phyloP scores from a whole-genome alignment of 2,797 vertebrate species.

The Bovichtus variegatus region DNA sequence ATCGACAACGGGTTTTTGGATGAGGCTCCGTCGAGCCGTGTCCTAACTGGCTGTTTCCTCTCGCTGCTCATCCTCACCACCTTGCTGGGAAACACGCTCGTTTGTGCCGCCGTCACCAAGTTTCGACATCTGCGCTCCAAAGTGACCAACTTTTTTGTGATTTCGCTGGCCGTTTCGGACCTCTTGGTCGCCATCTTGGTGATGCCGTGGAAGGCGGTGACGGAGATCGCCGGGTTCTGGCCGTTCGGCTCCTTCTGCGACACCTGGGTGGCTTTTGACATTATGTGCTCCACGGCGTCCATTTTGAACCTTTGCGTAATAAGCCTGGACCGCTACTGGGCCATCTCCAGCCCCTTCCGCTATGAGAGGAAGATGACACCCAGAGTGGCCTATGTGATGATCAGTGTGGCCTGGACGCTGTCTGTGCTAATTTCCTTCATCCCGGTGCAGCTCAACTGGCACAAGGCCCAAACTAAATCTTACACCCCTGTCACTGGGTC shows the following conservation, averaged over 20 bases:
- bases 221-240: conserved; percentile 96
- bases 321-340: conserved; percentile 98
- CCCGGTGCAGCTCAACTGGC: conserved; percentile 98
- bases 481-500: conserved; percentile 73
- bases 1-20: conserved; percentile 87
- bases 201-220: conserved; percentile 99
- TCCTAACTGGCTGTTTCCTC: conserved; percentile 96
- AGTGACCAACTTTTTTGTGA: conserved; percentile 99
- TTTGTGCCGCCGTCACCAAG: conserved; percentile 94
- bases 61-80: conserved; percentile 96
- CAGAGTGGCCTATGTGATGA: conserved; percentile 94
- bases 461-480: conserved; percentile 89
- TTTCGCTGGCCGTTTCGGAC: conserved; percentile 97
- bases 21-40: conserved; percentile 89
- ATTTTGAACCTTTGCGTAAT: conserved; percentile 98
- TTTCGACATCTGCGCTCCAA: conserved; percentile 97
- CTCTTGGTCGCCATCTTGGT: conserved; percentile 96
- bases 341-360: conserved; percentile 97
- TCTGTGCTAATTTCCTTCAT: conserved; percentile 98
- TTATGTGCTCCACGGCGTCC: conserved; percentile 99
- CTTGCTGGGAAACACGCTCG: conserved; percentile 94
- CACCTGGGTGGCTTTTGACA: conserved; percentile 99
- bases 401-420: conserved; percentile 95
- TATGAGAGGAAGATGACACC: conserved; percentile 99
- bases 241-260: conserved; percentile 98